Evolutionary conservation across 2,888 invertebrate species (phyloP), one percentile per base, ranked within the genome.

Genomic region (Chymomyza fuscimana): DNA sequence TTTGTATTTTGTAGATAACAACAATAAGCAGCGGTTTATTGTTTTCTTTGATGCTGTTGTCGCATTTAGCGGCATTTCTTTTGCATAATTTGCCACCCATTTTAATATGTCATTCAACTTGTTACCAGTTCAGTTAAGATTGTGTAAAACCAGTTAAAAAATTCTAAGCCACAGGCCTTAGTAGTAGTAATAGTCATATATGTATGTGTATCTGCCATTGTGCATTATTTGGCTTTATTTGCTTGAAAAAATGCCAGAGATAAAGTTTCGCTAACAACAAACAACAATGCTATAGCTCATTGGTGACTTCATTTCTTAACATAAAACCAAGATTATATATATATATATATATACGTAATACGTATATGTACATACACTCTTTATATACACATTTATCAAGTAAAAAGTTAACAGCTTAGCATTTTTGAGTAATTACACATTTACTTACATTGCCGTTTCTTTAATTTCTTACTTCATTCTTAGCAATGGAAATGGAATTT

Each of bases 341-440:
- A 25, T 25, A 25, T 25, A 25, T 25, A 3, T 22, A 22, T 22
- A 32, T 6, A 32, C 22, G 15, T 12, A 40, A n/a, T n/a, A 19
- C 19, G 19, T 46, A 12, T 25, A 32, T 1, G 9, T 29, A 16
- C 2, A 46, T 46, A 46, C 40, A 12, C 3, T 4, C 40, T 46
- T 46, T 46, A 32, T 32, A 32, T 32, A 46, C 12, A 46, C 40
- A 46, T 46, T 46, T 46, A 46, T 46, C 40, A 58, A 29, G 10
- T 25, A 9, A 58, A 58, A 58, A 25, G 58, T 58, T 25, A 58
- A 58, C 58, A 58, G 54, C 25, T 15, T 29, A 58, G 15, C 25
- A 22, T 25, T 58, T 58, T 58, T 58, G 22, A 54, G 86, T 79
- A 87, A 83, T 86, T 86, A 83, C 88, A 84, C 77, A 75, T 86